These are phyloP conservation scores for Thaumatotibia leucotreta DNA, from an alignment of 1,140 invertebrate species.

Conservation along the genomic window DNA sequence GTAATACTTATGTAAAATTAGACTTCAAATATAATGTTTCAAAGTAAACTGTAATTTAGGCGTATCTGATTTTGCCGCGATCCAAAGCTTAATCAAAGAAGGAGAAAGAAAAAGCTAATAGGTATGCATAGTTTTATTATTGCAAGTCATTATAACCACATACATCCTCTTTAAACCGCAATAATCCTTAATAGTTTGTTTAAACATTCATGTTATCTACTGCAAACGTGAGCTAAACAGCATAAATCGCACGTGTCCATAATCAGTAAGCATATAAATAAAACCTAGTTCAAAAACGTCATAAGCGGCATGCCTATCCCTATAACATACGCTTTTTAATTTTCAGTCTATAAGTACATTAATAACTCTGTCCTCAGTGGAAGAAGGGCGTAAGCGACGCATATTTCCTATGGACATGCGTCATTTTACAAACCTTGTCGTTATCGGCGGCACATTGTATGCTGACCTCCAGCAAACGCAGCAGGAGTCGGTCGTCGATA, in stretches of 20 bases:
- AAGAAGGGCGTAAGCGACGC: background rate
- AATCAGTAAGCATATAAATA: background rate
- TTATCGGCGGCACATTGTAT: constrained; percentile 82
- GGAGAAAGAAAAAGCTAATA: too few species aligned
- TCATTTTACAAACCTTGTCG: constrained; percentile 78
- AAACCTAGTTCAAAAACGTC: background rate
- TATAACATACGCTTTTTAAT: background rate
- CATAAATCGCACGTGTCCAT: background rate
- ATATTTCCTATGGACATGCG: background rate
- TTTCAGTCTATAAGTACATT: background rate
- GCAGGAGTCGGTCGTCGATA: constrained; percentile 81
- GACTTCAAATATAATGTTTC: too few species aligned
- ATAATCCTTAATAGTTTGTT: background rate
- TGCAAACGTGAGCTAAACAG: background rate
- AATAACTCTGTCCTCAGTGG: background rate
- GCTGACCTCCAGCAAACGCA: constrained; percentile 81
- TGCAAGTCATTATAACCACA: background rate
- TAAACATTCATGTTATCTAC: background rate
- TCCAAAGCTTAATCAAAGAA: background rate
- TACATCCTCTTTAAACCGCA: background rate
- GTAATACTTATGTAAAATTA: too few species aligned
- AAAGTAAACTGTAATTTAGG: too few species aligned
- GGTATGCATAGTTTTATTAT: background rate
- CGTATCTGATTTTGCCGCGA: too few species aligned
- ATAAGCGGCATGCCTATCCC: background rate